Conservation (phyloP, 2,888 invertebrate species). For the Tinea pellionella region DNA sequence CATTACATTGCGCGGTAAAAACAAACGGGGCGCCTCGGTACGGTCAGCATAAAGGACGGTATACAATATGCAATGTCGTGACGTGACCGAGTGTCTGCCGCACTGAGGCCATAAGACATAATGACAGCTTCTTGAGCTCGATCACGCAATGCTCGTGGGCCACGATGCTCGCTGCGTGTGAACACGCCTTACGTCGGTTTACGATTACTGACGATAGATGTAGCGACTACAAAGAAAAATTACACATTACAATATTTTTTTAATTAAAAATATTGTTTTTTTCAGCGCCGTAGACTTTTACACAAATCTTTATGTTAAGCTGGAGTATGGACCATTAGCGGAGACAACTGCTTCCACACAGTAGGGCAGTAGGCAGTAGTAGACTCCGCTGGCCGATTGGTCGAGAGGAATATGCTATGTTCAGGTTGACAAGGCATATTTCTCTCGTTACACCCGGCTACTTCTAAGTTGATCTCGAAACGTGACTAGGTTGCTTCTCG, state of each 20-base stretch:
- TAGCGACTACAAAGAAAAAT: neutral
- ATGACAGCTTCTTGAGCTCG: constrained; percentile 34
- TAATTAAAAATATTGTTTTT: too few species aligned
- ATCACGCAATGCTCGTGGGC: constrained; percentile 39
- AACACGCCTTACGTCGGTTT: constrained; percentile 31
- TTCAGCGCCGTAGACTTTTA: too few species aligned
- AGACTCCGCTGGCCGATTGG: too few species aligned
- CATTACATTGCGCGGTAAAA: constrained; percentile 8
- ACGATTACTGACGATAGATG: constrained; percentile 11
- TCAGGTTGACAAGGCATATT: too few species aligned
- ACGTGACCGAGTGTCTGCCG: constrained; percentile 17
- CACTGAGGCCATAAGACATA: constrained; percentile 23
- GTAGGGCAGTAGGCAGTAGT: too few species aligned
- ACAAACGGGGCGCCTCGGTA: constrained; percentile 11
- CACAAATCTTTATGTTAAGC: too few species aligned
- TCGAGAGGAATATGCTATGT: too few species aligned
- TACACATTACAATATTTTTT: neutral
- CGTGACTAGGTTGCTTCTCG: too few species aligned
- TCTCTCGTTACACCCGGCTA: too few species aligned
- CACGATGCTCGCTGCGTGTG: constrained; percentile 29
- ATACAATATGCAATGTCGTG: constrained; percentile 12
- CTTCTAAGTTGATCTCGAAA: too few species aligned
- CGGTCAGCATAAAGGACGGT: constrained; percentile 8
- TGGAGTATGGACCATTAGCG: too few species aligned
- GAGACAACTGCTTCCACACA: too few species aligned